Percentiles rank a stretch among this genome's conserved stretches.
phyloP scores from a whole-genome alignment of 2,797 vertebrate genomes.

The Benthosema pterotum region DNA sequence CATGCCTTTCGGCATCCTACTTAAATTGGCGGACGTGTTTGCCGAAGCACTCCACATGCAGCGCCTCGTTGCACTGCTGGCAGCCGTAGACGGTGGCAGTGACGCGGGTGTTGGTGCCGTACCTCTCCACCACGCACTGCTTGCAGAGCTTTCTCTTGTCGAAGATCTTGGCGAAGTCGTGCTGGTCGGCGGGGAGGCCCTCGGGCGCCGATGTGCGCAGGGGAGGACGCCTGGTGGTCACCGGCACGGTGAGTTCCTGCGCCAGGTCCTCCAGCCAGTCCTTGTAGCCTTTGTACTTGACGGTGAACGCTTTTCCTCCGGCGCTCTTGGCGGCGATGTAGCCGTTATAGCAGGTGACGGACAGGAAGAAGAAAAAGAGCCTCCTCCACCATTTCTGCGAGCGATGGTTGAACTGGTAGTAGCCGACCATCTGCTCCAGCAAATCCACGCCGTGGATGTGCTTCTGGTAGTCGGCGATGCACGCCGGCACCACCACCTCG shows the following conservation, averaged over 20 bases:
- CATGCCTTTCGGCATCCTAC: neutral
- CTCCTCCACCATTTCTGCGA: constrained; percentile 8
- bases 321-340: constrained; percentile 2
- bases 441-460: constrained; percentile 1
- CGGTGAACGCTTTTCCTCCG: constrained; percentile 6
- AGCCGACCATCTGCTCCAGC: constrained; percentile 5
- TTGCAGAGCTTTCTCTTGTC: neutral
- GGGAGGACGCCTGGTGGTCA: constrained; percentile 15
- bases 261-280: constrained; percentile 18
- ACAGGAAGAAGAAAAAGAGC: constrained; percentile 9
- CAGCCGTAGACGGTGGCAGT: constrained; percentile 8
- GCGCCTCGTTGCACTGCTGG: neutral
- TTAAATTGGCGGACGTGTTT: neutral
- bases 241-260: constrained; percentile 4
- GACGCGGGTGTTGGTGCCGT: neutral
- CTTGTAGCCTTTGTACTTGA: constrained; percentile 7
- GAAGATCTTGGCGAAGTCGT: constrained; percentile 9
- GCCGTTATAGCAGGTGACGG: constrained; percentile 5
- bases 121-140: neutral
- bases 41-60: constrained; percentile 1
- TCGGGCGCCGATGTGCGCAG: neutral
- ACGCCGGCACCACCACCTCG: constrained; percentile 1
- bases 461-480: constrained; percentile 8
- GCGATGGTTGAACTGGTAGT: constrained; percentile 9
- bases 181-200: constrained; percentile 6